Evolutionary conservation across 2,113 vertebrate species (phyloP).

Genomic region (Jaculus jaculus): DNA sequence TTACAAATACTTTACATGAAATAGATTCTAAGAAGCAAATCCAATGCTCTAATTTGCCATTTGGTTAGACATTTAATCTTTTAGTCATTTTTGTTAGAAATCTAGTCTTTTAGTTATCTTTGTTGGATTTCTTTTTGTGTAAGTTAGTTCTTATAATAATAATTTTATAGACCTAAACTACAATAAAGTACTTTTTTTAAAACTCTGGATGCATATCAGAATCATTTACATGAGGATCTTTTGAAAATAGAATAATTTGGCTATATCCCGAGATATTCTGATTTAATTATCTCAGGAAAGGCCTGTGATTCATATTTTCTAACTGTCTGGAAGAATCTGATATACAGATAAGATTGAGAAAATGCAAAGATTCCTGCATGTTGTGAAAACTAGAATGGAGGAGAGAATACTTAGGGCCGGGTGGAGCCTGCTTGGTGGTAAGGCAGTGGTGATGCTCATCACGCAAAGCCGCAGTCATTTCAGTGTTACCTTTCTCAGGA

Average conservation of each 20-base stretch:
- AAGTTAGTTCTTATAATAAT: constrained; percentile 29
- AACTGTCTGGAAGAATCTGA: neutral
- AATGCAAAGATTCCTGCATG: neutral
- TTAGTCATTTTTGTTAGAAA: neutral
- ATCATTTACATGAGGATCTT: neutral
- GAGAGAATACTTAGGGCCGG: neutral
- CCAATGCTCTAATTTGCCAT: constrained; percentile 7
- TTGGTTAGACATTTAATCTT: neutral
- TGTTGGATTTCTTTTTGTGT: neutral
- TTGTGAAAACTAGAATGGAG: neutral
- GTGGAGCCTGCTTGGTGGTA: neutral
- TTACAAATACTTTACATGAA: constrained; percentile 34
- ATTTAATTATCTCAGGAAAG: neutral
- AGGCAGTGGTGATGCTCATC: neutral
- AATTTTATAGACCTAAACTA: neutral
- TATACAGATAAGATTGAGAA: neutral
- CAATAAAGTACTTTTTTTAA: constrained; percentile 14
- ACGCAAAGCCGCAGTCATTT: neutral
- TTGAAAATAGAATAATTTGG: neutral
- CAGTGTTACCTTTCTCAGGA: neutral
- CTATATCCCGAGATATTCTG: neutral
- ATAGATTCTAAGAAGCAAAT: constrained; percentile 37
- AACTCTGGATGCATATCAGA: neutral
- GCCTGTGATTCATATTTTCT: neutral
- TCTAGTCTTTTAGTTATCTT: constrained; percentile 26